Percentiles rank a stretch among this genome's conserved stretches.
phyloP scores from a whole-genome alignment of 1,140 invertebrate species.

The Diachasmimorpha longicaudata region DNA sequence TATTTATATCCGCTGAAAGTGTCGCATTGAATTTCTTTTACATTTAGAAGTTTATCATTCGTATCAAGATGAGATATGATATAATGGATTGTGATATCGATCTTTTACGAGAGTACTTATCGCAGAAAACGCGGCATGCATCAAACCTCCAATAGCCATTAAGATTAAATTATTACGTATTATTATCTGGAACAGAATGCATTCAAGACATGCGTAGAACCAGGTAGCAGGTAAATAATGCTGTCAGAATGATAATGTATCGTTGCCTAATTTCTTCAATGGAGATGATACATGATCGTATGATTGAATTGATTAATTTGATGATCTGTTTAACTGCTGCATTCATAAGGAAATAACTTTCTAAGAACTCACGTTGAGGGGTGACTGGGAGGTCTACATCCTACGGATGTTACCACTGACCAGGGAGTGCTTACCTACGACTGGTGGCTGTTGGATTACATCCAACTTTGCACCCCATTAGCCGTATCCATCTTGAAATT shows the following conservation, averaged over 20 bases:
- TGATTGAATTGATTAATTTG: neutral
- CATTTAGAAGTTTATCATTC: neutral
- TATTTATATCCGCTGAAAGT: too few species aligned
- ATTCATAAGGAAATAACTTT: conserved; percentile 40
- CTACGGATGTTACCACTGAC: conserved; percentile 47
- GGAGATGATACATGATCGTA: neutral
- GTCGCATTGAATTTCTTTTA: too few species aligned
- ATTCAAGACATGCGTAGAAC: neutral
- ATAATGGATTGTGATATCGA: neutral
- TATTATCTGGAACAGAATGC: neutral
- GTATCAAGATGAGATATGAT: neutral
- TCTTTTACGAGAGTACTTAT: neutral
- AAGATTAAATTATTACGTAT: neutral
- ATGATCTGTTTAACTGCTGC: conserved; percentile 15
- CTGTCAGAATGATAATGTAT: neutral
- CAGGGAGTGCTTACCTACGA: conserved; percentile 47
- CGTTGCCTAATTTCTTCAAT: neutral
- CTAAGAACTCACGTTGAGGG: conserved; percentile 36
- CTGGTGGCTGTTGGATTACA: conserved; percentile 37
- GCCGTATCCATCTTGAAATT: conserved; percentile 5
- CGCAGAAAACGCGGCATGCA: neutral
- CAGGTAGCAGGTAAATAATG: conserved; percentile 1
- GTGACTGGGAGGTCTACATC: conserved; percentile 33
- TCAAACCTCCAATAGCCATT: neutral
- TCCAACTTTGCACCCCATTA: conserved; percentile 12